Base-by-base conservation (phyloP, 2,113 vertebrate genomes). In the Sinosuthora webbiana region DNA sequence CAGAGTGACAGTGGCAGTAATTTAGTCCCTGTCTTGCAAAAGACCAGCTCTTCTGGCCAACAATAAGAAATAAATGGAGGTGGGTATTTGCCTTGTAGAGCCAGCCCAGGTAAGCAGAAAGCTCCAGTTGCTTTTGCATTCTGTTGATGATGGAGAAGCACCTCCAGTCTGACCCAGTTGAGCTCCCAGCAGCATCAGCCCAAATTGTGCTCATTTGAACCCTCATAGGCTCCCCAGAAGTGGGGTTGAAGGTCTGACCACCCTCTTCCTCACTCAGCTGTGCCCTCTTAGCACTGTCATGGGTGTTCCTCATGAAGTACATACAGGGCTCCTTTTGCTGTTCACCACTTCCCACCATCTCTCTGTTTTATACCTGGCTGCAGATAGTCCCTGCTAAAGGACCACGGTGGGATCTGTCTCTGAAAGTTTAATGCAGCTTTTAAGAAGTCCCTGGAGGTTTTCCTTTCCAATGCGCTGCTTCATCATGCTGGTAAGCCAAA, bases 171-270 rank as follows among this genome's bases (percentile, higher is more conserved):
- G 15, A 41, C 4, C 0, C 50, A 62, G 21, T 42, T 63, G 30
- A 7, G 45, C 19, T 57, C 39, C 25, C 6, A 16, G 45, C 56
- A 49, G 62, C 21, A 33, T 49, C 47, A 86, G 63, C 37, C 33
- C 41, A 28, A 0, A 1, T 52, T 57, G 31, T 33, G 47, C 42
- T 57, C 0, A 0, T 19, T 45, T 52, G 65, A 79, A 37, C 56
- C 22, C 24, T 56, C 30, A 10, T 4, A 28, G 53, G 25, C 7
- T 3, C 35, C 27, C 15, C 42, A 37, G 27, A 47, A 6, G 16
- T 31, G n/a, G 31, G 42, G 60, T 21, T 82, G 65, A 60, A 70
- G 50, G 25, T 31, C 10, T 90, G 45, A 6, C 41, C 31, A 50
- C 10, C 9, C 9, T 83, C 73, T n/a, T 64, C 53, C 59, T 87